A percentile compares a stretch with the other conserved stretches of the same genome.
phyloP scores from a whole-genome alignment of 2,888 invertebrate species.

The Lasioglossum leucozonium region DNA sequence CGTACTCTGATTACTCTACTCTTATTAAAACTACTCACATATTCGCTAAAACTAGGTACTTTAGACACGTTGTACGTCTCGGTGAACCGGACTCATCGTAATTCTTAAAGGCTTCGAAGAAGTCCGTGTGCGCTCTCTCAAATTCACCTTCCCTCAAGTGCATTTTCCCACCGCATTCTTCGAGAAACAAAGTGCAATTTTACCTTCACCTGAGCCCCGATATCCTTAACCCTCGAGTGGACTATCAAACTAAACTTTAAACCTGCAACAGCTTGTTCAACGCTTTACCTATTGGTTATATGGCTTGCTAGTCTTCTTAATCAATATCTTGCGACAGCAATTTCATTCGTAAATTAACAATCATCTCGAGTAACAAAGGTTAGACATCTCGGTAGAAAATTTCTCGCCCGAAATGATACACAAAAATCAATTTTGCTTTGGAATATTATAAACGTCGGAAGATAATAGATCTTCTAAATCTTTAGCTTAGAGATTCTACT shows the following conservation, averaged over 20 bases:
- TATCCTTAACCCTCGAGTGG: neutral
- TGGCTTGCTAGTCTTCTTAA: neutral
- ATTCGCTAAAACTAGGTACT: conserved; percentile 98
- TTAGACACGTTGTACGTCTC: conserved; percentile 97
- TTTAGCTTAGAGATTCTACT: neutral
- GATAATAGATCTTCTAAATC: neutral
- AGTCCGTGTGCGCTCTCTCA: conserved; percentile 99
- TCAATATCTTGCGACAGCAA: neutral
- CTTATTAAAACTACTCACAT: conserved; percentile 89
- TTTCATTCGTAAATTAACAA: neutral
- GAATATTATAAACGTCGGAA: neutral
- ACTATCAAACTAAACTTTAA: neutral
- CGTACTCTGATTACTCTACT: neutral
- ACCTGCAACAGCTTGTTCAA: neutral
- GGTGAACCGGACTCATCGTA: conserved; percentile 99
- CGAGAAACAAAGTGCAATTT: conserved; percentile 41
- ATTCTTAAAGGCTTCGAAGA: conserved; percentile 99
- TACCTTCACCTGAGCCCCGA: neutral
- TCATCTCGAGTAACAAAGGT: too few relatives aligned
- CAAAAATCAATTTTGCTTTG: neutral
- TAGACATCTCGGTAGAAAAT: too few relatives aligned
- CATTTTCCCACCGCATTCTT: conserved; percentile 99
- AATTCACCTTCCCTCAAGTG: conserved; percentile 99
- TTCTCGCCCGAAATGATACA: too few relatives aligned
- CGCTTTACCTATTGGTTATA: neutral